Base-by-base conservation (phyloP, 2,113 vertebrate genomes). In the Octodon degus region DNA sequence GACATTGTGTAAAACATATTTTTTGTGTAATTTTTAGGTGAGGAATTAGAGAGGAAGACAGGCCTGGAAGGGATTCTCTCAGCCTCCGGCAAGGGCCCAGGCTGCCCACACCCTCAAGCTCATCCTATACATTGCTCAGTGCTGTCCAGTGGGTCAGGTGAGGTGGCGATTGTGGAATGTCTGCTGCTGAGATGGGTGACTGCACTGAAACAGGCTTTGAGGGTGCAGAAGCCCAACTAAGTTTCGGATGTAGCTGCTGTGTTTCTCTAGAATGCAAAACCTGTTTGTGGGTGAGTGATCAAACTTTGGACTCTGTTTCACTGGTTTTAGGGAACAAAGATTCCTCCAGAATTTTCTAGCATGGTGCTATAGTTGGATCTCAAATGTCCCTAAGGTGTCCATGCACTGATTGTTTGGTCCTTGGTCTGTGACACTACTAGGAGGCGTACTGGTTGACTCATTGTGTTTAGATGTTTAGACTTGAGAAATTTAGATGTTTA, bases 191-290 rank as follows among this genome's bases (percentile, higher is more conserved):
- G 34, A 80, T 53, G 20, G 50, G 12, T 22, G 20, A 3, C 12
- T 63, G 50, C 37, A 25, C 22, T 30, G 43, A 34, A 22, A 11
- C 0, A 53, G 4, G 16, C 27, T 86, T 65, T 60, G 40, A 77
- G 22, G 47, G 16, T 9, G 27, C 9, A 55, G 34, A 60, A 43
- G 19, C 27, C 14, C 16, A 63, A 0, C 20, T 37, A 81, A 47
- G 19, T 76, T 63, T 17, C 2, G n/a, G 34, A 63, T 20, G 20
- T n/a, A 63, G 5, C 32, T 0, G 0, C 37, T 5, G 0, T n/a
- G 76, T 77, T 43, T 95, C 43, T 93, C 47, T 25, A 10, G 77
- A 40, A 62, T 87, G 47, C 25, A 87, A 60, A 53, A 19, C 34
- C 20, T 58, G 55, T 55, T 55, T 13, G 55, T 10, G n/a, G 32